Percentiles rank a stretch among this genome's conserved stretches.
Conservation (phyloP, 2,888 invertebrate genomes). For the Pharmacophagus antenor region DNA sequence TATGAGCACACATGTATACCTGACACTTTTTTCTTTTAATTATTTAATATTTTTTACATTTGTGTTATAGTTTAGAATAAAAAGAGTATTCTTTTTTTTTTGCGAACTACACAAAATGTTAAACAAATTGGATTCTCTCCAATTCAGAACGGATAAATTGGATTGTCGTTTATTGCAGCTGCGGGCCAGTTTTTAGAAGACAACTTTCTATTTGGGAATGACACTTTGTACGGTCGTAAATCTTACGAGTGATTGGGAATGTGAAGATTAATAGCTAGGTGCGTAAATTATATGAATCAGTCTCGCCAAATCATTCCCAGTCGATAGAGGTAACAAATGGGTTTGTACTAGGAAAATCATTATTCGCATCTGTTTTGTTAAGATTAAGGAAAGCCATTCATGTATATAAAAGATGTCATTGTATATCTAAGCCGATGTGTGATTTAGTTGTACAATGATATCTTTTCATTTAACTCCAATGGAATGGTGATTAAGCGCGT, state of each 20-base stretch:
- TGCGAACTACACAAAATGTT: slow-evolving; percentile 16
- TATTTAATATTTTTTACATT: neutral
- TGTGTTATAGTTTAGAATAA: slow-evolving; percentile 16
- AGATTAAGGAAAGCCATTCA: no score
- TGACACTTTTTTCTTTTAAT: neutral
- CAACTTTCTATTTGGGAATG: slow-evolving; percentile 30
- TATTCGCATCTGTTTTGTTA: neutral
- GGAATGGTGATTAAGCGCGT: no score
- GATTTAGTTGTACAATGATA: no score
- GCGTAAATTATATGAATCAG: slow-evolving; percentile 11
- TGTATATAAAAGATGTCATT: no score
- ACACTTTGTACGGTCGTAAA: slow-evolving; percentile 28
- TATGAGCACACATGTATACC: no score
- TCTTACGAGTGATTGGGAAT: slow-evolving; percentile 19
- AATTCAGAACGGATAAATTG: slow-evolving; percentile 27
- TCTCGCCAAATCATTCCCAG: slow-evolving; percentile 1
- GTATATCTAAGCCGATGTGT: neutral
- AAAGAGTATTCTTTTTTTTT: slow-evolving; percentile 13
- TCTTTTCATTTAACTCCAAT: no score
- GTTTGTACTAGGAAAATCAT: neutral
- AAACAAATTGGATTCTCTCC: slow-evolving; percentile 29
- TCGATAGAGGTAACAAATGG: slow-evolving; percentile 2
- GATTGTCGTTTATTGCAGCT: slow-evolving; percentile 29
- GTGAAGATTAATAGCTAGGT: slow-evolving; percentile 25
- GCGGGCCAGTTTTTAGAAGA: slow-evolving; percentile 28